Evolutionary conservation across 2,797 vertebrate species (phyloP), one percentile per base, ranked within the genome.

Genomic region (Loris lydekkerianus): DNA sequence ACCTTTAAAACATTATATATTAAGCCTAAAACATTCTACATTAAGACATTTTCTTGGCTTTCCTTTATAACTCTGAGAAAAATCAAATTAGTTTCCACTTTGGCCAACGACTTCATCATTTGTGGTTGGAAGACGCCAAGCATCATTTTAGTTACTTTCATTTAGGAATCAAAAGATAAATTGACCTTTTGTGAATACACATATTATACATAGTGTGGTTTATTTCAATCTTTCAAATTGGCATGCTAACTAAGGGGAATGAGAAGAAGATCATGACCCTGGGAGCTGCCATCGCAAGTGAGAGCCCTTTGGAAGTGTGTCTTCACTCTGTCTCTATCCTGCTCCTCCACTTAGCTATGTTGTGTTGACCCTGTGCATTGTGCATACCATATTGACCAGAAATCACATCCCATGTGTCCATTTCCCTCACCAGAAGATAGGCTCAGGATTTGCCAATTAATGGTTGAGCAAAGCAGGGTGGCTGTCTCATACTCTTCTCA

Each of bases 21-120:
- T 77, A 91, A 93, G 89, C 63, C 70, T 80, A 90, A 96, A 97
- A 60, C 37, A 72, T 96, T 96, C 84, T 75, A 10, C n/a, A 73
- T 72, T 63, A 65, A 89, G 97, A 94, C 95, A 96, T 97, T 96
- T 97, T 96, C 95, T 97, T 97, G 96, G 91, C 94, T 92, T 96
- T 91, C 86, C 75, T 94, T 90, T 87, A 58, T 29, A 94, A 94
- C 40, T 93, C 70, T 77, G 92, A 70, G 93, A 96, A 96, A 97
- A 97, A 97, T 97, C 91, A 97, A 96, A 97, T 97, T 97, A 96
- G 67, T 96, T 97, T 96, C 89, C 87, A 97, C 94, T 97, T 97
- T 96, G 91, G 83, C 89, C 97, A 96, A 97, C 91, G 94, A 85
- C 69, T 96, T 94, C 67, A 92, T 94, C 84, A 67, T 96, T 97